Percentiles rank a stretch among this genome's conserved stretches.
These are phyloP conservation scores for Heterodera filipjevi DNA, from an alignment of 2,888 invertebrate genomes.

Conservation along the genomic window DNA sequence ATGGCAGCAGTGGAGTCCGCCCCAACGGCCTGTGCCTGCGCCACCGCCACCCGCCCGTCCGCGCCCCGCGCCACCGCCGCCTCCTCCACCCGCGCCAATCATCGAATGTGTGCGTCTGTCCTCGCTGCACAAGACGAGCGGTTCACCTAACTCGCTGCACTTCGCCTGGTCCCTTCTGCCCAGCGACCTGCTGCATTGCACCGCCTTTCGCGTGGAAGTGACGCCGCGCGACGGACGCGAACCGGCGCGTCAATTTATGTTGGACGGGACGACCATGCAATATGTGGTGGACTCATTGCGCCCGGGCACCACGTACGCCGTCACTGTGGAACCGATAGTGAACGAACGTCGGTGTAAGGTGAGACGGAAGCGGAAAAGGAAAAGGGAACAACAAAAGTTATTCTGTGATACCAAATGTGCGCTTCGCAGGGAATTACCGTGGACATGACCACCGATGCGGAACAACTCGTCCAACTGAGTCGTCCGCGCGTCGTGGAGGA, in stretches of 20 bases:
- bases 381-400: neutral
- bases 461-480: slow-evolving; percentile 46
- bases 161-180: slow-evolving; percentile 60
- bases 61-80: slow-evolving; percentile 19
- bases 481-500: slow-evolving; percentile 62
- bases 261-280: slow-evolving; percentile 62
- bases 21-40: slow-evolving; percentile 38
- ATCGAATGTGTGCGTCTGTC: slow-evolving; percentile 50
- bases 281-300: slow-evolving; percentile 60
- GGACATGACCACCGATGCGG: slow-evolving; percentile 60
- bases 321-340: slow-evolving; percentile 56
- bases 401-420: neutral
- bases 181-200: slow-evolving; percentile 55
- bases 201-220: slow-evolving; percentile 60
- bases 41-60: slow-evolving; percentile 17
- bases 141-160: slow-evolving; percentile 53
- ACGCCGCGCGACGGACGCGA: slow-evolving; percentile 55
- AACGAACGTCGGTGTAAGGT: slow-evolving; percentile 40
- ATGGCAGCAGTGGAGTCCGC: slow-evolving; percentile 52
- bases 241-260: slow-evolving; percentile 58
- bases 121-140: slow-evolving; percentile 55
- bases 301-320: slow-evolving; percentile 64
- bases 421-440: slow-evolving; percentile 48
- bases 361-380: neutral
- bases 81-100: neutral